Conservation (phyloP, 2,888 invertebrate species). For the Spialia ferax region DNA sequence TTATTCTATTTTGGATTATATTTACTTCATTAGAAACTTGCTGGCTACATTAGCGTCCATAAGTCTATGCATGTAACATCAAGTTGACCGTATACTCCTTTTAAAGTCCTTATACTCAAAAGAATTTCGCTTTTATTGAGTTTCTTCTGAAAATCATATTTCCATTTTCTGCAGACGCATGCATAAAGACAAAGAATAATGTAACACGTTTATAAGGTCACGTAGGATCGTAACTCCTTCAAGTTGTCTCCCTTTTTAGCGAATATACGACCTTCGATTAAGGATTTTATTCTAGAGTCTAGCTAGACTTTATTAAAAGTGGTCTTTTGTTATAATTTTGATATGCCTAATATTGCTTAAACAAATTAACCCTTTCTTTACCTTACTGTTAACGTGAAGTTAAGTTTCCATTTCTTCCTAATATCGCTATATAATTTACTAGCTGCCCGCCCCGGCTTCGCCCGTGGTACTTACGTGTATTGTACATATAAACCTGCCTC, state of each 20-base stretch:
- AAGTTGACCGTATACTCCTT: too few relatives aligned
- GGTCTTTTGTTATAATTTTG: conserved; percentile 2
- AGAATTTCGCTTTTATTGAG: background rate
- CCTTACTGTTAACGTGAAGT: too few relatives aligned
- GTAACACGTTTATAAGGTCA: background rate
- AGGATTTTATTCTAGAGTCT: background rate
- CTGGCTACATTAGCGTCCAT: too few relatives aligned
- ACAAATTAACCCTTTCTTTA: background rate
- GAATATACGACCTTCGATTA: background rate
- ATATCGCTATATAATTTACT: too few relatives aligned
- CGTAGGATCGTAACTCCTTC: conserved; percentile 3
- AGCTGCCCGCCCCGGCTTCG: too few relatives aligned
- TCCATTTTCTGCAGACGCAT: background rate
- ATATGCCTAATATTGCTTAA: background rate
- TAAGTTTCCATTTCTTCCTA: too few relatives aligned
- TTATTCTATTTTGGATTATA: too few relatives aligned
- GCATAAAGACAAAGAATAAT: background rate
- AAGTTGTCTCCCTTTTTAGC: background rate
- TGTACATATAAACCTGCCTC: too few relatives aligned
- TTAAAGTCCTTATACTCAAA: background rate
- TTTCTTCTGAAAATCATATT: background rate
- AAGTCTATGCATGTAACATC: too few relatives aligned
- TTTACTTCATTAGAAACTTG: too few relatives aligned
- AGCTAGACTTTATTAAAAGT: background rate
- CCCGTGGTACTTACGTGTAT: too few relatives aligned